Base-by-base conservation (phyloP, 2,797 vertebrate genomes). In the Austrolebias charrua region DNA sequence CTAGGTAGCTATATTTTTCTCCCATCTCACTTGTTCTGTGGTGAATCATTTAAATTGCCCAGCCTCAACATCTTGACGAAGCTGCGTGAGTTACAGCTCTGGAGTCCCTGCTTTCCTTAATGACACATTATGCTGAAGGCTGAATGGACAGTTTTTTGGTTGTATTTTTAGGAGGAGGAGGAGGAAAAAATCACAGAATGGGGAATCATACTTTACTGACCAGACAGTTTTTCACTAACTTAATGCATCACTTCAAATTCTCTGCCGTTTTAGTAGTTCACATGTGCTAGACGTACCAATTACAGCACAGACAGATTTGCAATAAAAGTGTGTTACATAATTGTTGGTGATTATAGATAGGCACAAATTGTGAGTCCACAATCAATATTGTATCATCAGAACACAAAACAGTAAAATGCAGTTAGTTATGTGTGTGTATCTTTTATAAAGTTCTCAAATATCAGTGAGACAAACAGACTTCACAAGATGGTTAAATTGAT, bases 41-140 rank as follows among this genome's bases (percentile, higher is more conserved):
- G 67, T 73, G 82, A 90, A 88, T 87, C 63, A 66, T 69, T 75
- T 58, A 86, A 88, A 90, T 82, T 86, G 78, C 55, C 56, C 65
- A 6, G 46, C 65, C 29, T 67, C 73, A 86, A 86, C 66, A 69
- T 60, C 70, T 59, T 18, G 51, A 73, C 73, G 73, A 86, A 73
- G 68, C 59, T 31, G 49, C 64, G 57, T 3, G 45, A 55, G 51
- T 58, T 65, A 63, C 54, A 73, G 68, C 69, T 83, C 81, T 58
- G n/a, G 60, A 71, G 56, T 66, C 60, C 53, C 61, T 29, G 60
- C 63, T 83, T 86, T 72, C 68, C 78, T 86, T 87, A 86, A 89
- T 88, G 87, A 84, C 76, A 75, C 65, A 54, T 83, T 86, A 73
- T 66, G 69, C 71, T 71, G 67, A 77, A 71, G 64, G 51, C 74